Evolutionary conservation across 2,797 vertebrate species (phyloP), one percentile per base, ranked within the genome.

Genomic region (Ambastaia sidthimunki): DNA sequence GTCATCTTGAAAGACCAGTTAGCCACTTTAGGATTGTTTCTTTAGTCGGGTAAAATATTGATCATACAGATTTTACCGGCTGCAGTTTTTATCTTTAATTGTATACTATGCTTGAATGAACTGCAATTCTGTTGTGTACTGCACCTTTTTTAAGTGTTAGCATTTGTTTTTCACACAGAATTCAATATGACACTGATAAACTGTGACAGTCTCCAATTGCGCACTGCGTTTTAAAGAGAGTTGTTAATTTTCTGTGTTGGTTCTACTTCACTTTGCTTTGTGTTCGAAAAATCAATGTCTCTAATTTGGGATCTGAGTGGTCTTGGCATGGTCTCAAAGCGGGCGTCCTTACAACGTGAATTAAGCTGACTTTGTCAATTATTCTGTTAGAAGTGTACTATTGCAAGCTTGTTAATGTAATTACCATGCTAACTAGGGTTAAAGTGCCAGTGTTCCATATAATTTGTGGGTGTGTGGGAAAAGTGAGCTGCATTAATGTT

Each of bases 331-430:
- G 60, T 79, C 70, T 78, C 71, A 76, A 82, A 81, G 75, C 70
- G 54, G 21, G 59, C 71, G 72, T 66, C 74, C 69, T 81, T 78
- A 82, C 76, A 82, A 59, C 4, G 18, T 41, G 89, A 89, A 90
- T 89, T 83, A 88, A 86, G 88, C 81, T 65, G 83, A 84, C 78
- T 88, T 88, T 84, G 85, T 87, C 74, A 86, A 85, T 52, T 84
- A 87, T 80, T 82, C 79, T 59, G 80, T 86, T 11, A 54, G 76
- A 81, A 62, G 83, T 78, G 70, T 41, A 37, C 82, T 41, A 76
- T 74, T 81, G 85, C 52, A 77, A 86, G 34, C 76, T 73, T 74
- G 71, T 71, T 66, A 76, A 82, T 78, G 76, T 74, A 87, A 89
- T 90, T 90, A 90, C 82, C 50, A 81, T 67, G 71, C 80, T 79